Base-by-base conservation (phyloP, 2,797 vertebrate genomes). In the Cephalopachus bancanus region DNA sequence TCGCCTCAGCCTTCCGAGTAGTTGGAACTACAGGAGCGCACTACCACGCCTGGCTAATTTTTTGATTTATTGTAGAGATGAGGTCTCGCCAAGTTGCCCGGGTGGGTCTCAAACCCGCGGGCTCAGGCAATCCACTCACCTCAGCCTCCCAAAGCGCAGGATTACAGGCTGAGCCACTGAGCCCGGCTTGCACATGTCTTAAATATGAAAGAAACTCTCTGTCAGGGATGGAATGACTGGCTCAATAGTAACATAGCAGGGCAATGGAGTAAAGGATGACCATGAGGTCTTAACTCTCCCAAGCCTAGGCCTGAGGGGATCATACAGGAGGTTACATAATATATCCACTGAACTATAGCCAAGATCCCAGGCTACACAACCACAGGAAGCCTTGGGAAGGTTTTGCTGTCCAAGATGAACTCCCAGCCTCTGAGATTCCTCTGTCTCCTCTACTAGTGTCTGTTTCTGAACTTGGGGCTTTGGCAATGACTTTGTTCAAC, bases 231-330 rank as follows among this genome's bases (percentile, higher is more conserved):
- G 80, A n/a, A 16, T 12, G 33, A 62, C 33, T 78, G 26, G n/a
- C 26, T 78, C 67, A 12, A 95, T 1, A 92, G 30, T 83, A 87
- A 71, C 62, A 84, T 62, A 91, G 75, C 86, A 96, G 92, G 69
- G 44, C 83, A 94, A 62, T 5, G 15, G 65, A 67, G 93, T 89
- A 78, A 91, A 85, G 92, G 91, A 79, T n/a, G 75, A 8, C 76
- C 62, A 87, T 65, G 28, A 92, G 65, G 59, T 44, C 9, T 88
- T 93, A 72, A 49, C 15, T 93, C 10, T 51, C 76, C 84, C 51
- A 14, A 60, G 75, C 71, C 20, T 28, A 30, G 84, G 71, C 22
- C 51, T 14, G 62, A 44, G 30, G 30, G 14, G 10, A 83, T 22
- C 49, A 2, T 7, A 24, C 5, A 10, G 33, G 49, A 94, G 19